Evolutionary conservation across 2,888 invertebrate genomes (phyloP).

Genomic region (Kryphioiulus occultus): DNA sequence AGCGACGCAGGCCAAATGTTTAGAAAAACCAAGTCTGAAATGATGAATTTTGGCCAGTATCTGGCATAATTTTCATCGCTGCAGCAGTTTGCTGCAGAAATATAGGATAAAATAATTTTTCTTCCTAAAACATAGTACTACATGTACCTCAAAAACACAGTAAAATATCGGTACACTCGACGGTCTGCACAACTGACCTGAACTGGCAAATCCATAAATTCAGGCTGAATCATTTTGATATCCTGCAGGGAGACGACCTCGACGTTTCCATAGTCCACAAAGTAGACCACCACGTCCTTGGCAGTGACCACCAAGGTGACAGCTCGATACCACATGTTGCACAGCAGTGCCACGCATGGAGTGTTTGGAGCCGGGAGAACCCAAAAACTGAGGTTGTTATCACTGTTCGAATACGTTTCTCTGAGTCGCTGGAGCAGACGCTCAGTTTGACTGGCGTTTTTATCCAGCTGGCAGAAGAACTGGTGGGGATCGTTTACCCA

Average conservation of each 20-base stretch:
- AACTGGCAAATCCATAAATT: slow-evolving; percentile 60
- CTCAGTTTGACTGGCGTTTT: background rate
- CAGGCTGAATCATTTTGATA: slow-evolving; percentile 58
- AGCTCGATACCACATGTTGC: slow-evolving; percentile 8
- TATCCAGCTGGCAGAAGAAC: slow-evolving; percentile 31
- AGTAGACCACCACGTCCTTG: slow-evolving; percentile 14
- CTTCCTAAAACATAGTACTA: too few species aligned
- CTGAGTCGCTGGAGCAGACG: background rate
- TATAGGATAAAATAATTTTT: too few species aligned
- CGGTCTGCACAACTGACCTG: slow-evolving; percentile 58
- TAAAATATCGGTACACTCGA: too few species aligned
- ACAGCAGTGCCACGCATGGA: background rate
- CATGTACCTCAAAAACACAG: too few species aligned
- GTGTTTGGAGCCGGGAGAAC: background rate
- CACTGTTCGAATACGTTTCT: background rate
- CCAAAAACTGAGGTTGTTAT: background rate
- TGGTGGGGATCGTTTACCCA: background rate
- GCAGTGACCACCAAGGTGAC: background rate
- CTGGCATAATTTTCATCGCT: too few species aligned
- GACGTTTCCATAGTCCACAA: slow-evolving; percentile 45
- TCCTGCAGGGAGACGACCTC: slow-evolving; percentile 57
- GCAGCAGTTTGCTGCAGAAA: too few species aligned
- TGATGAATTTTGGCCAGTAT: too few species aligned
- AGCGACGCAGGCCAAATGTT: too few species aligned
- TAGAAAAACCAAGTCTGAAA: too few species aligned